Conservation (phyloP, 92 coral and sea anemone genomes). For the Pocillopora grandis region DNA sequence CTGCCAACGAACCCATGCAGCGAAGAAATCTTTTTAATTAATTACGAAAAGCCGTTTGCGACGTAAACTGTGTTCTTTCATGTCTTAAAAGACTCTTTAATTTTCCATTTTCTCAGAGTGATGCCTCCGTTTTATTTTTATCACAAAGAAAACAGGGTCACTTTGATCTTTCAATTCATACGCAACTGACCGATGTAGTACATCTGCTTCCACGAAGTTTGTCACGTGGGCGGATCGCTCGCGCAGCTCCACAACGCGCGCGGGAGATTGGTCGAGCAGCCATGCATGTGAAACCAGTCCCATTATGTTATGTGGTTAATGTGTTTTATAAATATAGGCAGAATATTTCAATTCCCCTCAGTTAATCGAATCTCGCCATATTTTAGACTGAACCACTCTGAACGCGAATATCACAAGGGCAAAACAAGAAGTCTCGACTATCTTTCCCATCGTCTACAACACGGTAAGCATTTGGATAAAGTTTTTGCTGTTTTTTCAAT, state of each 20-base stretch:
- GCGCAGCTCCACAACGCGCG: constrained; percentile 30
- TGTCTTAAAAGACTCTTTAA: constrained; percentile 1
- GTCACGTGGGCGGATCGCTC: constrained; percentile 67
- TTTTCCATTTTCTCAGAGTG: constrained; percentile 3
- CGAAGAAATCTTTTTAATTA: background rate
- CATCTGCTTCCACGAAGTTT: constrained; percentile 56
- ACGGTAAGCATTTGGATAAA: constrained; percentile 7
- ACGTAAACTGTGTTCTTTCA: background rate
- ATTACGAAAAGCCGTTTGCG: background rate
- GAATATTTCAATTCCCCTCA: constrained; percentile 88
- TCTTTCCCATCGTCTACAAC: background rate
- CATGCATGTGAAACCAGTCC: constrained; percentile 71
- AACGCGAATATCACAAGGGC: constrained; percentile 15
- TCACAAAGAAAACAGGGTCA: constrained; percentile 6
- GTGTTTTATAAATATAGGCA: constrained; percentile 84
- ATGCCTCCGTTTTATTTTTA: constrained; percentile 6
- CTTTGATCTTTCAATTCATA: constrained; percentile 29
- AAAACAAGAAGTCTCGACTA: background rate
- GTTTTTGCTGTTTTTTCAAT: background rate
- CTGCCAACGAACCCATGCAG: background rate
- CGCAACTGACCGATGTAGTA: constrained; percentile 52
- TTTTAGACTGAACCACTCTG: constrained; percentile 65
- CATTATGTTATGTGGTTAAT: constrained; percentile 77
- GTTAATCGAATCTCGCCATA: constrained; percentile 77
- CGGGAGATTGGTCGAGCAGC: constrained; percentile 30